These are phyloP conservation scores for Drosophila repleta DNA, from an alignment of 1,140 invertebrate genomes.

Conservation along the genomic window DNA sequence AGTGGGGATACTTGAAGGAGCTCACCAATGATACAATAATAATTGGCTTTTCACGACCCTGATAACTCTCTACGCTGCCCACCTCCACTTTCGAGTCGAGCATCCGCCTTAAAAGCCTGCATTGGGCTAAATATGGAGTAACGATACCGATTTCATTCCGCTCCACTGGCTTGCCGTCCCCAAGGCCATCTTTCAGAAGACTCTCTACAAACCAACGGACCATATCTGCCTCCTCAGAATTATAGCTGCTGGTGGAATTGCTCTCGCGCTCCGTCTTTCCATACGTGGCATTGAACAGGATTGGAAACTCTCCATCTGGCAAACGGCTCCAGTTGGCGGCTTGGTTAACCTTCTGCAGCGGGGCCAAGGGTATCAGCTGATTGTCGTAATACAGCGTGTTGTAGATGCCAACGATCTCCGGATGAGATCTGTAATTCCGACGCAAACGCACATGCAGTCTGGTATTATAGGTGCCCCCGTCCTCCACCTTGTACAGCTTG, in stretches of 20 bases:
- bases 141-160: constrained; percentile 91
- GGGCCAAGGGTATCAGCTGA: constrained; percentile 84
- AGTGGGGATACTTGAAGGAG: constrained; percentile 87
- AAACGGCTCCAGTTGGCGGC: constrained; percentile 81
- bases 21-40: constrained; percentile 92
- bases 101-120: constrained; percentile 80
- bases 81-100: constrained; percentile 85
- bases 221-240: constrained; percentile 86
- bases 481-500: constrained; percentile 84
- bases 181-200: constrained; percentile 72
- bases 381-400: constrained; percentile 88
- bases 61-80: constrained; percentile 93
- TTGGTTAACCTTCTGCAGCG: constrained; percentile 20
- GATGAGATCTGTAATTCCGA: constrained; percentile 88
- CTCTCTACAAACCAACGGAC: constrained; percentile 85
- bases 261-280: constrained; percentile 71
- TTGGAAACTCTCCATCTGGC: constrained; percentile 85
- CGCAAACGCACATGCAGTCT: constrained; percentile 87
- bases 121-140: constrained; percentile 91
- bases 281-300: constrained; percentile 87
- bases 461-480: constrained; percentile 85
- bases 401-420: constrained; percentile 86
- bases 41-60: constrained; percentile 92
- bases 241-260: constrained; percentile 56
- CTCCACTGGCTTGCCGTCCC: constrained; percentile 78